These are phyloP conservation scores for Dolomedes plantarius DNA, from an alignment of 2,888 invertebrate species.

Conservation along the genomic window DNA sequence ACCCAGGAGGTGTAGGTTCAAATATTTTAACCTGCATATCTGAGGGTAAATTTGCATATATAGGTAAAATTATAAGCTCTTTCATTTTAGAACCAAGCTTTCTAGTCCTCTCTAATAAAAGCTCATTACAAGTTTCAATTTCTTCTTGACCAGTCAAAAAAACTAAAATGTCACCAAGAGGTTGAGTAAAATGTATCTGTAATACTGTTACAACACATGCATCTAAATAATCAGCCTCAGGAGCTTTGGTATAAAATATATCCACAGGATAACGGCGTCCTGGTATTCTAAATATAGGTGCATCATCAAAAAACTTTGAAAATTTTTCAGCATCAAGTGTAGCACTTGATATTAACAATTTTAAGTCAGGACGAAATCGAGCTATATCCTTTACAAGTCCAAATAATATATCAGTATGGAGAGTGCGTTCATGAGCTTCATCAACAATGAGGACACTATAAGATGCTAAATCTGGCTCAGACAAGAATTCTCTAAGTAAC, in stretches of 20 bases:
- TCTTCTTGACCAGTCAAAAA: constrained; percentile 89
- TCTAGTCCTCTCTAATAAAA: constrained; percentile 85
- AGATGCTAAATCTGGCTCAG: constrained; percentile 95
- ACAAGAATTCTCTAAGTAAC: constrained; percentile 95
- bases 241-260: constrained; percentile 99
- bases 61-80: constrained; percentile 94
- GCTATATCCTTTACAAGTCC: constrained; percentile 96
- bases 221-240: constrained; percentile 99
- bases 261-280: constrained; percentile 98
- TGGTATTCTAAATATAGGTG: constrained; percentile 97
- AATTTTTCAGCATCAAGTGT: constrained; percentile 99
- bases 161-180: constrained; percentile 95
- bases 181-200: constrained; percentile 98
- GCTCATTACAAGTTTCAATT: constrained; percentile 79
- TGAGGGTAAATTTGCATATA: constrained; percentile 98
- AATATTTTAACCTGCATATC: constrained; percentile 99
- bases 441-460: constrained; percentile 99
- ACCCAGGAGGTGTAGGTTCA: constrained; percentile 96
- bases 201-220: constrained; percentile 97
- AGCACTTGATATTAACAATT: constrained; percentile 97
- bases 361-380: constrained; percentile 93
- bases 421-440: constrained; percentile 98
- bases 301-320: constrained; percentile 97
- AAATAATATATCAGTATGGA: constrained; percentile 98
- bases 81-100: constrained; percentile 94